Evolutionary conservation across 2,888 invertebrate genomes (phyloP).

Genomic region (Stenoptilia bipunctidactyla): DNA sequence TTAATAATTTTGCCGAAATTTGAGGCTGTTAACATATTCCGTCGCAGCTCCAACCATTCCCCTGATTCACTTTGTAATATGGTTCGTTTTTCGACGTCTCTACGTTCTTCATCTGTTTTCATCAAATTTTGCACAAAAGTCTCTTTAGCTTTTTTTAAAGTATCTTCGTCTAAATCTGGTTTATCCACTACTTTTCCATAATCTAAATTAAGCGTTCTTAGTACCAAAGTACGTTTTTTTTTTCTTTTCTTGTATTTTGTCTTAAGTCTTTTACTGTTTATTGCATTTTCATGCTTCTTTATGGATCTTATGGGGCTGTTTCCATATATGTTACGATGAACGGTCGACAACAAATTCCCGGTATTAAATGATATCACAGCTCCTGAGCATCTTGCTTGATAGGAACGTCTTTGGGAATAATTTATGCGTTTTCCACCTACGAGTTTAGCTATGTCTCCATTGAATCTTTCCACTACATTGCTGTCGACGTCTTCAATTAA

Average conservation of each 20-base stretch:
- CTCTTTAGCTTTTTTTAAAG: constrained; percentile 6
- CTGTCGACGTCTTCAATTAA: constrained; percentile 13
- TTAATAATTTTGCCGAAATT: constrained; percentile 13
- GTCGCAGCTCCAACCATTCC: constrained; percentile 15
- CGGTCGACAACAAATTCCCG: constrained; percentile 6
- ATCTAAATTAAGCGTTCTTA: constrained; percentile 3
- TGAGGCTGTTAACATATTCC: constrained; percentile 15
- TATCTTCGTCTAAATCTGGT: constrained; percentile 9
- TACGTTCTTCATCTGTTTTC: background rate
- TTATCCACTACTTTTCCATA: constrained; percentile 8
- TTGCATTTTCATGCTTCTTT: constrained; percentile 2
- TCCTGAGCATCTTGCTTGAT: constrained; percentile 7
- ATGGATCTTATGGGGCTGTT: constrained; percentile 3
- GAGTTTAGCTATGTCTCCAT: constrained; percentile 9
- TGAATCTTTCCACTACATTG: constrained; percentile 10
- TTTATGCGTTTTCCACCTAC: constrained; percentile 1
- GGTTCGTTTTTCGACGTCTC: constrained; percentile 6
- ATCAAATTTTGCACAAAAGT: too few species aligned
- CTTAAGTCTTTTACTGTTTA: constrained; percentile 3
- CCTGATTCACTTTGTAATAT: constrained; percentile 12
- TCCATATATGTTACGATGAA: constrained; percentile 7
- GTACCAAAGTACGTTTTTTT: constrained; percentile 5
- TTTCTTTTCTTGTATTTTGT: constrained; percentile 1
- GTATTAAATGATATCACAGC: constrained; percentile 11
- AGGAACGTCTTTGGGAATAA: constrained; percentile 6